Conservation (phyloP, 2,113 vertebrate genomes). For the Amblyopsis rosae region DNA sequence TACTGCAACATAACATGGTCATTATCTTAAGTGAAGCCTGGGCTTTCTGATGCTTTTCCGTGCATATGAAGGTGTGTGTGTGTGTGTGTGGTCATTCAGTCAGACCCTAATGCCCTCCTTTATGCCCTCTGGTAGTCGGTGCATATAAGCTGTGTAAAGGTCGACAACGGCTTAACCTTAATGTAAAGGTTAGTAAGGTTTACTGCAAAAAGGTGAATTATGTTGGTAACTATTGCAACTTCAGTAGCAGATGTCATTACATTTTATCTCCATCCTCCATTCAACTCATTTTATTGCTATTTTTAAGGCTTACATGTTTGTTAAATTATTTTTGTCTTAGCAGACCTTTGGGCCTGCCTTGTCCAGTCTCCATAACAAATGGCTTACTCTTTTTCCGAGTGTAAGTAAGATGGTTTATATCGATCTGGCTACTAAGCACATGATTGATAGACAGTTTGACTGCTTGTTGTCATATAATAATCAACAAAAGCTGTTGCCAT, state of each 20-base stretch:
- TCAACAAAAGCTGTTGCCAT: slow-evolving; percentile 30
- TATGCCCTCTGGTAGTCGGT: not conserved
- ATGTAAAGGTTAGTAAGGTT: slow-evolving; percentile 36
- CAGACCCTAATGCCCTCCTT: not conserved
- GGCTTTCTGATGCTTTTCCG: slow-evolving; percentile 34
- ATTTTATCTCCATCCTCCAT: slow-evolving; percentile 20
- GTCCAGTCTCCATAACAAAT: not conserved
- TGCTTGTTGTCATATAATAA: slow-evolving; percentile 37
- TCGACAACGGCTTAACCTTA: slow-evolving; percentile 23
- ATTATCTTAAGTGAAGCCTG: slow-evolving; percentile 60
- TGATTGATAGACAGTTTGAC: slow-evolving; percentile 28
- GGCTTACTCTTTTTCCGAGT: not conserved
- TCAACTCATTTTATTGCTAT: not conserved
- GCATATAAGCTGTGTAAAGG: slow-evolving; percentile 20
- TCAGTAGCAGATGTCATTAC: slow-evolving; percentile 10
- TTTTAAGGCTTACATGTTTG: not conserved
- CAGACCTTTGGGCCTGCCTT: not conserved
- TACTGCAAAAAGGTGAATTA: slow-evolving; percentile 33
- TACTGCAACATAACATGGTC: slow-evolving; percentile 26
- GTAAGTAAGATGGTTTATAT: slow-evolving; percentile 9
- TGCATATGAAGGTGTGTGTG: slow-evolving; percentile 29
- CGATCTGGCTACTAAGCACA: slow-evolving; percentile 17
- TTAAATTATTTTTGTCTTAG: not conserved
- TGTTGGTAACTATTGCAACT: slow-evolving; percentile 32
- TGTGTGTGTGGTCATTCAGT: not conserved